Conservation (phyloP, 1,140 invertebrate genomes). For the Macrobrachium rosenbergii region DNA sequence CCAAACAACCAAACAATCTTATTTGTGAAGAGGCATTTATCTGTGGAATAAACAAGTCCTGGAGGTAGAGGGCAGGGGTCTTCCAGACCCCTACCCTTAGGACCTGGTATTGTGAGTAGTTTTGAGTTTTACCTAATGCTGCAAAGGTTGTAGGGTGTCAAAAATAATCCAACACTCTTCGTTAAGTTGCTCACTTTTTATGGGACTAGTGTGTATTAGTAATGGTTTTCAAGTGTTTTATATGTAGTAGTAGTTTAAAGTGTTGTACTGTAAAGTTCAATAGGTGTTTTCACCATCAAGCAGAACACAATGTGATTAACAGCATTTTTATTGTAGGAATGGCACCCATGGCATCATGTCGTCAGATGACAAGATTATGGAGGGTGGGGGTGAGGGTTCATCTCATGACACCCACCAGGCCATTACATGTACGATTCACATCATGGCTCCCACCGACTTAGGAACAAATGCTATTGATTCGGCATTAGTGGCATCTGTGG, state of each 20-base stretch:
- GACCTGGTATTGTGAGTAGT: too few relatives aligned
- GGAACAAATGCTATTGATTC: background rate
- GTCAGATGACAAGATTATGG: background rate
- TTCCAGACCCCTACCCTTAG: too few relatives aligned
- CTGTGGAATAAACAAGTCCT: too few relatives aligned
- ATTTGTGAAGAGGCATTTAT: too few relatives aligned
- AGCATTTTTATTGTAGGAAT: background rate
- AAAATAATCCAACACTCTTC: too few relatives aligned
- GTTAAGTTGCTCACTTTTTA: too few relatives aligned
- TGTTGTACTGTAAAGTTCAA: background rate
- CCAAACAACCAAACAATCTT: too few relatives aligned
- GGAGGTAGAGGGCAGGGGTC: too few relatives aligned
- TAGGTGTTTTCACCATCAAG: background rate
- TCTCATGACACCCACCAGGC: conserved; percentile 14
- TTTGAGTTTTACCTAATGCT: too few relatives aligned
- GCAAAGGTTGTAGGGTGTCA: too few relatives aligned
- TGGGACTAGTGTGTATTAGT: too few relatives aligned
- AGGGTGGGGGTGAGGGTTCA: background rate
- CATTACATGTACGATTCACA: background rate
- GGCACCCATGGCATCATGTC: background rate
- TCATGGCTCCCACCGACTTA: background rate
- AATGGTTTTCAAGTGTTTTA: too few relatives aligned
- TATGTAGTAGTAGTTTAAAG: background rate
- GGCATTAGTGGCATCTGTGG: background rate
- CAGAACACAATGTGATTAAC: background rate